A percentile compares a stretch with the other conserved stretches of the same genome.
phyloP scores from a whole-genome alignment of 2,797 vertebrate species.

The Etheostoma perlongum region DNA sequence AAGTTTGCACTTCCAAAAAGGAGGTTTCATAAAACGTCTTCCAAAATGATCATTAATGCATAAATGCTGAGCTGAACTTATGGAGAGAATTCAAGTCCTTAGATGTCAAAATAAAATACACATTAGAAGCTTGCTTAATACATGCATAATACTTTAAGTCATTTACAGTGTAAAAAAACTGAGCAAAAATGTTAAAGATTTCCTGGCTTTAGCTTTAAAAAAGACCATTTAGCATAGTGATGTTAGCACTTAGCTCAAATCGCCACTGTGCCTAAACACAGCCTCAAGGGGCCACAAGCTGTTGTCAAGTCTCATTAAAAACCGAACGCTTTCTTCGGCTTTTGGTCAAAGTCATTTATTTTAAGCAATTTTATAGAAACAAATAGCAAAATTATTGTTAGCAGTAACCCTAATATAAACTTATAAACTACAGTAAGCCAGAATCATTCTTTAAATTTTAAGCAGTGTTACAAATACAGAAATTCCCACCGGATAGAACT shows the following conservation, averaged over 20 bases:
- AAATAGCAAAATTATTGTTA: background rate
- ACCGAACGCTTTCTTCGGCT: background rate
- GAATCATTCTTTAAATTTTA: background rate
- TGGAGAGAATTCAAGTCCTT: background rate
- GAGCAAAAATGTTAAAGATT: background rate
- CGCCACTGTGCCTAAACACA: background rate
- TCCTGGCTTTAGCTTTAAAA: too few species aligned
- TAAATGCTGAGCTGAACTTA: constrained; percentile 14
- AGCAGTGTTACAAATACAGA: background rate
- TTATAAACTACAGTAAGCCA: too few species aligned
- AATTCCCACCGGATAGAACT: background rate
- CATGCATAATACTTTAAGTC: background rate
- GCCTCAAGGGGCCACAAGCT: background rate
- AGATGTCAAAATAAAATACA: background rate
- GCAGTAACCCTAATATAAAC: background rate
- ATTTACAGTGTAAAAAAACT: background rate
- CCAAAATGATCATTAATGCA: constrained; percentile 16
- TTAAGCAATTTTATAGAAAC: background rate
- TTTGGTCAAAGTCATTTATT: background rate
- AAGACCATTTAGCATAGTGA: too few species aligned
- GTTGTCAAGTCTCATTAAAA: background rate
- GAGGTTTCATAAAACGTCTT: constrained; percentile 22
- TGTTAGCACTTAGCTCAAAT: background rate
- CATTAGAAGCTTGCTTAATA: background rate
- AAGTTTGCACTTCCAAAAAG: constrained; percentile 30